phyloP scores from a whole-genome alignment of 2,113 vertebrate genomes.

The Phyllostomus hastatus region DNA sequence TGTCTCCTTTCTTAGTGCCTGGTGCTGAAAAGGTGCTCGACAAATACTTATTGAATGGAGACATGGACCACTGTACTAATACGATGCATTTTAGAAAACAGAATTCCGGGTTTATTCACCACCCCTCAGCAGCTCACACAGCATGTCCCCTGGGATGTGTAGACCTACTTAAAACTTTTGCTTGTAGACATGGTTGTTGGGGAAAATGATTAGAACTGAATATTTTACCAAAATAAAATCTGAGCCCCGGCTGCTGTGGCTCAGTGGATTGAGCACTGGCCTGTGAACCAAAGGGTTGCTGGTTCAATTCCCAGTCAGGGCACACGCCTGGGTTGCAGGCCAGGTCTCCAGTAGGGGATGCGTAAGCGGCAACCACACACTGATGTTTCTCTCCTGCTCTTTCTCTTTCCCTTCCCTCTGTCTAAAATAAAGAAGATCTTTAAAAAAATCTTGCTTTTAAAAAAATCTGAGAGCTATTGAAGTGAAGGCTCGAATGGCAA shows the following conservation, averaged over 20 bases:
- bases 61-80: not conserved
- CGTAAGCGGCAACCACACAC: too few species aligned
- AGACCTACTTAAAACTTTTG: not conserved
- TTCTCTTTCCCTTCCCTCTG: too few species aligned
- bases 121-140: not conserved
- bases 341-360: too few species aligned
- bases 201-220: not conserved
- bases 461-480: not conserved
- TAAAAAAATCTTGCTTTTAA: too few species aligned
- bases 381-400: too few species aligned
- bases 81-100: not conserved
- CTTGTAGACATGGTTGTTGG: not conserved
- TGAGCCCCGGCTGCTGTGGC: not conserved
- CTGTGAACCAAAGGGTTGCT: too few species aligned
- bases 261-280: too few species aligned
- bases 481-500: not conserved
- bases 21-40: not conserved
- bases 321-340: too few species aligned
- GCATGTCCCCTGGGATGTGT: not conserved
- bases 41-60: not conserved
- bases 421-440: too few species aligned
- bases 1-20: not conserved
- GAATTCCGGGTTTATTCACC: not conserved
- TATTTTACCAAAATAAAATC: not conserved
- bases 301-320: too few species aligned